Evolutionary conservation across 2,113 vertebrate genomes (phyloP), one percentile per base, ranked within the genome.

Genomic region (Prionailurus bengalensis): DNA sequence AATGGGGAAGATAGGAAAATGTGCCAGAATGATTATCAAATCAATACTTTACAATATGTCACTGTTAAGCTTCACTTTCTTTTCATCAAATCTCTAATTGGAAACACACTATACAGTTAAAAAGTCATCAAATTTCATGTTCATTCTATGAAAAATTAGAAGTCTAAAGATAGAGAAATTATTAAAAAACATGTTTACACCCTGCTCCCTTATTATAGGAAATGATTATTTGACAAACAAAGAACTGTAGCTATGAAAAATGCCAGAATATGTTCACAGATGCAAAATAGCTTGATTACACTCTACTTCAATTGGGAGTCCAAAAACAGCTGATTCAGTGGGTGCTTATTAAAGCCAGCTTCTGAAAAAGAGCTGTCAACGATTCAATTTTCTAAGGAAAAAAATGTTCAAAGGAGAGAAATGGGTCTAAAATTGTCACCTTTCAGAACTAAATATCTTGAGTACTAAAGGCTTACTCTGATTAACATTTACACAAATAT

Each of bases 1-100:
- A 98, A 89, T 88, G 29, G 76, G 55, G 25, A 95, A 98, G 21
- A 96, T 74, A 93, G 98, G 83, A 95, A 95, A 94, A 96, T 0
- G 0, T 84, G 45, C 93, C 66, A 95, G 63, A 85, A 97, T 93
- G 90, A 98, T 87, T 1, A 55, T 68, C 83, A 96, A 98, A 97
- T 97, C 79, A 97, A 93, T 97, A 96, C 68, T 97, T 88, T n/a
- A 51, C 51, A 96, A 97, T 79, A 82, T 91, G 68, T 98, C 96
- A 97, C 93, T 96, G 86, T 97, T 98, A 93, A 95, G 14, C 36
- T 97, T 97, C 87, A 95, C 84, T 96, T 98, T 94, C 88, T 90
- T 98, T 98, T 98, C 93, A 97, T 98, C 98, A 98, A 98, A 94
- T 98, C 97, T 96, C 91, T 98, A 98, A 98, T 98, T 98, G 97